Percentiles rank a stretch among this genome's conserved stretches.
phyloP scores from a whole-genome alignment of 2,888 invertebrate species.

The Cephus pygmeus region DNA sequence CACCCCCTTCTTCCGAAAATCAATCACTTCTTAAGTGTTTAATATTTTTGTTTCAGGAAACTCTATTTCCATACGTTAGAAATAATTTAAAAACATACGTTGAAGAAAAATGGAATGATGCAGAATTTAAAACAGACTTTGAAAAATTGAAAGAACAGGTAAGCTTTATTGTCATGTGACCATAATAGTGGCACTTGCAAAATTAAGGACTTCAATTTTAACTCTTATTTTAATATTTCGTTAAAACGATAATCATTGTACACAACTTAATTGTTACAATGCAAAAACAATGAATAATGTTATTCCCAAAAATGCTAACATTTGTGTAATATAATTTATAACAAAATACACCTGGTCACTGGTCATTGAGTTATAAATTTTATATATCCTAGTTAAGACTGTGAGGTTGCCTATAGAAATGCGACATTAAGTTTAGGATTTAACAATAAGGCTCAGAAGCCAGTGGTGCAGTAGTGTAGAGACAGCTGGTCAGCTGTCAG shows the following conservation, averaged over 20 bases:
- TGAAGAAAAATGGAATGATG: constrained; percentile 76
- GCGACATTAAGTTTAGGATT: constrained; percentile 9
- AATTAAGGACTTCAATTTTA: background rate
- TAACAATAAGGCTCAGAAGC: constrained; percentile 19
- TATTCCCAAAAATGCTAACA: background rate
- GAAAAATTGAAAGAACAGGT: constrained; percentile 75
- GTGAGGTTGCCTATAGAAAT: background rate
- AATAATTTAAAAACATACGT: constrained; percentile 79
- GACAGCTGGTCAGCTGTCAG: constrained; percentile 48
- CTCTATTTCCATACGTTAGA: constrained; percentile 81
- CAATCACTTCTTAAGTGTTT: background rate
- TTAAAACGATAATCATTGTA: background rate
- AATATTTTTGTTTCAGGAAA: constrained; percentile 71
- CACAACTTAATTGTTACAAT: background rate
- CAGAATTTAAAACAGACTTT: constrained; percentile 76
- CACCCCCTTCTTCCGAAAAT: background rate
- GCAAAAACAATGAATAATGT: background rate
- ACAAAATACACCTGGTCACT: background rate
- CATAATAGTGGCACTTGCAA: background rate
- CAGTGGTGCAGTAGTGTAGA: constrained; percentile 14
- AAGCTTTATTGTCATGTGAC: constrained; percentile 34
- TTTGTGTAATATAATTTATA: background rate
- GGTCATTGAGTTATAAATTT: background rate
- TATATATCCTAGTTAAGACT: background rate
- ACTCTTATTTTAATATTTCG: background rate